Base-by-base conservation (phyloP, 2,797 vertebrate species). In the Myotis myotis region DNA sequence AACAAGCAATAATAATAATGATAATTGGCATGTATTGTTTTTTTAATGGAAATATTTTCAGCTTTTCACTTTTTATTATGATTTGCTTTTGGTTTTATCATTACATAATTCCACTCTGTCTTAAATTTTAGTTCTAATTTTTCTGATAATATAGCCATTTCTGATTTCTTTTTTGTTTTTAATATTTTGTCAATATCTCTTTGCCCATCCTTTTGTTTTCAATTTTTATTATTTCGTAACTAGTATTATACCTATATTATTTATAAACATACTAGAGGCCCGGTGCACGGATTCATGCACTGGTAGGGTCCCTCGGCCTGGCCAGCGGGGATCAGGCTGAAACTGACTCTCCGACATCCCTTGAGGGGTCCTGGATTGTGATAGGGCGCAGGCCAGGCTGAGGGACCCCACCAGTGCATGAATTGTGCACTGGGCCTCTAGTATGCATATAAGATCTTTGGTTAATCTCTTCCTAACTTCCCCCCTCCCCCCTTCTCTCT, bases 1-100 rank as follows among this genome's bases (percentile, higher is more conserved):
- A 92, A 82, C 33, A 79, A 90, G 83, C 87, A 87, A 78, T 44
- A 92, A 57, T 82, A 88, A 19, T 82, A 76, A n/a, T 44, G 41
- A 66, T 62, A 95, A 62, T 53, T 51, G 41, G 2, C 22, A n/a
- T 72, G 30, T 55, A 22, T 51, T 51, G 22, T 70, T 11, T 51
- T 91, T 91, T 87, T 75, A 81, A 20, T 90, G 16, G 33, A 68
- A 91, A 41, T 75, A 22, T 51, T 82, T 91, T 78, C 60, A 88
- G 33, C 71, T 88, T 66, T 92, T 88, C 22, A 62, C 62, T 83
- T 83, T 68, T 83, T 76, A 62, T 62, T 90, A 36, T 91, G 38
- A 47, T 68, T 68, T 70, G 49, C 38, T 81, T 33, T 41, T 91
- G 25, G 36, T 86, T 76, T 91, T 68, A 30, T 49, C 66, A 66